Conservation (phyloP, 2,113 vertebrate species). For the Toxostoma redivivum region DNA sequence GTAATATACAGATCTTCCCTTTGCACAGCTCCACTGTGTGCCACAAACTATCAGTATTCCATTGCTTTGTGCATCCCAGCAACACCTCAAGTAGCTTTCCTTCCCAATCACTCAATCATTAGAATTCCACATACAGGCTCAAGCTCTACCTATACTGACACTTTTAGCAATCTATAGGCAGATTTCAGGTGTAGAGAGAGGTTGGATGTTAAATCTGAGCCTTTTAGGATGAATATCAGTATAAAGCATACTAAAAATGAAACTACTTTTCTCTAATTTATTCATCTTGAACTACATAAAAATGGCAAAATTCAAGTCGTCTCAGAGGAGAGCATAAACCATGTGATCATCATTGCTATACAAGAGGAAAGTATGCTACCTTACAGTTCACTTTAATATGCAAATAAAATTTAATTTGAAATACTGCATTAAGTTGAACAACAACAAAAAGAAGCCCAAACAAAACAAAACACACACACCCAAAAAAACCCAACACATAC, state of each 20-base stretch:
- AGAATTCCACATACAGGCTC: background rate
- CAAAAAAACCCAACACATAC: background rate
- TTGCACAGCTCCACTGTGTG: background rate
- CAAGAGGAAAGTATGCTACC: background rate
- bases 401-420: background rate
- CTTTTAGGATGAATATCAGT: background rate
- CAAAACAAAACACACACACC: background rate
- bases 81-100: background rate
- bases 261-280: background rate
- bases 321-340: background rate
- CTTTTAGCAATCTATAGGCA: background rate
- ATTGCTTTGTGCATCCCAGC: background rate
- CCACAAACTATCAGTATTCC: background rate
- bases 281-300: background rate
- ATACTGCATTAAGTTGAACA: background rate
- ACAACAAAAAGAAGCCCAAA: background rate
- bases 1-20: background rate
- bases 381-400: background rate
- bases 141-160: background rate
- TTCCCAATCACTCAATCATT: background rate
- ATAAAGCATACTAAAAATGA: background rate
- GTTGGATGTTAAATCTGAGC: background rate
- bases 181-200: background rate
- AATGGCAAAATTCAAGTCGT: background rate
- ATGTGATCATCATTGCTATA: background rate